These are phyloP conservation scores for Operophtera brumata DNA, from an alignment of 2,888 invertebrate species.

Conservation along the genomic window DNA sequence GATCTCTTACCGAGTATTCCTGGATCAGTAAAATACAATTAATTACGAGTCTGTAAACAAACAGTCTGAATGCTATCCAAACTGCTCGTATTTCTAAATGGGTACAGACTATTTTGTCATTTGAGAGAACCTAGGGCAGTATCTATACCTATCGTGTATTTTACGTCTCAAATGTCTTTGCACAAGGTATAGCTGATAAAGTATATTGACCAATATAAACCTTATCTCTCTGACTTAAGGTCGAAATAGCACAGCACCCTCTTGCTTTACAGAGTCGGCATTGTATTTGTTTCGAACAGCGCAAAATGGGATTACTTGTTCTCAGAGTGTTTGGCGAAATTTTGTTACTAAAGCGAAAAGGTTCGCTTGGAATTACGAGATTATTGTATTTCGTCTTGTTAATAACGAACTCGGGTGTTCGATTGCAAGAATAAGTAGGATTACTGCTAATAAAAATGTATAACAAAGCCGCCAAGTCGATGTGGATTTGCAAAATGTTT, in stretches of 20 bases:
- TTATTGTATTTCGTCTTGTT: conserved; percentile 42
- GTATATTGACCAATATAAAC: conserved; percentile 10
- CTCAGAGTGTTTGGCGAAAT: conserved; percentile 43
- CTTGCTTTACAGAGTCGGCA: conserved; percentile 32
- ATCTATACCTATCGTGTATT: conserved; percentile 20
- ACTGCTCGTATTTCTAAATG: conserved; percentile 20
- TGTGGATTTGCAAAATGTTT: conserved; percentile 33
- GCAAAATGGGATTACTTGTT: conserved; percentile 51
- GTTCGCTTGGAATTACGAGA: conserved; percentile 44
- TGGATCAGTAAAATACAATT: conserved; percentile 11
- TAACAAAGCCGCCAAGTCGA: conserved; percentile 37
- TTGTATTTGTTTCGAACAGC: conserved; percentile 45
- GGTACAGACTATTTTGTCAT: conserved; percentile 24
- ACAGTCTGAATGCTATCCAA: conserved; percentile 31
- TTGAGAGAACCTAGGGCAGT: conserved; percentile 12
- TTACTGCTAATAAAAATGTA: conserved; percentile 42
- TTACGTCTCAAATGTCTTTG: conserved; percentile 26
- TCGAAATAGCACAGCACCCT: conserved; percentile 17
- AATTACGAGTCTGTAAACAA: conserved; percentile 41
- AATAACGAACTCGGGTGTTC: conserved; percentile 43
- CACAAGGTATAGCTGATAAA: conserved; percentile 16
- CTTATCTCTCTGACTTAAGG: conserved; percentile 23
- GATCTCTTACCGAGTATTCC: background rate
- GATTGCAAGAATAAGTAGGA: conserved; percentile 39
- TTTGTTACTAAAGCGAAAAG: conserved; percentile 44